Base-by-base conservation (phyloP, 2,113 vertebrate genomes). In the Alouatta palliata region DNA sequence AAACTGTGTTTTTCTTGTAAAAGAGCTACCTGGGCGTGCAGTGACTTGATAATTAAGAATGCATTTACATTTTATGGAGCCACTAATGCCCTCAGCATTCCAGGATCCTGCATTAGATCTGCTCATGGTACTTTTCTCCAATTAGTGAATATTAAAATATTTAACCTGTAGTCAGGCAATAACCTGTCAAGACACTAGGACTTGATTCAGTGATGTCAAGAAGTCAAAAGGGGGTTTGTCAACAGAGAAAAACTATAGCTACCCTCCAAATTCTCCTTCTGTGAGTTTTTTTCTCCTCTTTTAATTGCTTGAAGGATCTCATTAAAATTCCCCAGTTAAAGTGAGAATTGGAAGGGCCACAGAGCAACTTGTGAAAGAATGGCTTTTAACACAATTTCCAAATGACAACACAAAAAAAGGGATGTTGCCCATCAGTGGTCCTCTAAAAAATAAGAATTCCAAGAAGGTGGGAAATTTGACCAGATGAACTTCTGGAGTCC, bases 1-100 rank as follows among this genome's bases (percentile, higher is more conserved):
- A 87, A 98, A 97, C 98, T 9, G 68, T 95, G 70, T 98, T 98
- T 97, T 98, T 98, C 97, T 98, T 21, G 0, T 91, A 89, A 96
- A 98, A 97, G 97, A 98, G 96, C 92, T 97, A 98, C 94, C 98
- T 98, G 96, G 98, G 97, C 97, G 77, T 98, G 97, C 98, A 97
- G 97, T 80, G 96, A 98, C 98, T 98, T 98, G 98, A 96, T 98
- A 98, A 98, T 98, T 98, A 98, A 98, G 98, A 97, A 98, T 95
- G 89, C 97, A 98, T 98, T 99, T 98, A 98, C 98, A 98, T 98
- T 98, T 98, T 98, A 97, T 93, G 92, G 96, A 98, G 91, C 90
- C 90, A 97, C 94, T 92, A 96, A 98, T 97, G 98, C 96, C 97
- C 96, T 98, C 94, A 94, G 96, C 82, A 93, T 97, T 96, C 93